Conservation (phyloP, 2,888 invertebrate species). For the Glyphotaelius pellucidus region DNA sequence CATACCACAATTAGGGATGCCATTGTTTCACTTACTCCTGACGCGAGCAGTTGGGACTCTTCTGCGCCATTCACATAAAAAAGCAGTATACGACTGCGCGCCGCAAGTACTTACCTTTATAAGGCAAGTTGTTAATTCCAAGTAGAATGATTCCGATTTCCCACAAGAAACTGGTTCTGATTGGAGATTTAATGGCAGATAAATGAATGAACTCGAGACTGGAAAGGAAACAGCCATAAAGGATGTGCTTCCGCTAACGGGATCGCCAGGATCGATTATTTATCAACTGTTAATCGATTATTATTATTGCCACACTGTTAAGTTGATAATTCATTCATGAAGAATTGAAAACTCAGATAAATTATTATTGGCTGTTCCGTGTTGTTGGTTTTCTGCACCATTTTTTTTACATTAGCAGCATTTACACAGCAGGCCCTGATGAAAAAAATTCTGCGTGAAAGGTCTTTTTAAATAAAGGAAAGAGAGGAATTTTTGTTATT, state of each 20-base stretch:
- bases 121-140: background rate
- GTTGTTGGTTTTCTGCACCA: too few species aligned
- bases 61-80: too few species aligned
- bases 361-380: too few species aligned
- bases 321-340: background rate
- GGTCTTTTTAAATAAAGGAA: too few species aligned
- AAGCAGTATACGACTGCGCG: background rate
- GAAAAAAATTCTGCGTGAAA: too few species aligned
- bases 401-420: too few species aligned
- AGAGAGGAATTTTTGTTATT: too few species aligned
- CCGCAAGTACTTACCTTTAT: background rate
- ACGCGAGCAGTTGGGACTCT: too few species aligned
- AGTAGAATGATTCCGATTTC: conserved; percentile 5
- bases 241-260: conserved; percentile 34
- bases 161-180: conserved; percentile 24
- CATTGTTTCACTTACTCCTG: too few species aligned
- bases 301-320: background rate
- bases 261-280: background rate
- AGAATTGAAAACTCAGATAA: too few species aligned
- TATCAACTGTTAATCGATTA: background rate
- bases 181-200: background rate
- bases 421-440: too few species aligned
- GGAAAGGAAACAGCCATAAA: background rate
- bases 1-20: too few species aligned
- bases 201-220: conserved; percentile 1